These are phyloP conservation scores for Onychomys arenicola DNA, from an alignment of 2,797 vertebrate genomes.

Conservation along the genomic window DNA sequence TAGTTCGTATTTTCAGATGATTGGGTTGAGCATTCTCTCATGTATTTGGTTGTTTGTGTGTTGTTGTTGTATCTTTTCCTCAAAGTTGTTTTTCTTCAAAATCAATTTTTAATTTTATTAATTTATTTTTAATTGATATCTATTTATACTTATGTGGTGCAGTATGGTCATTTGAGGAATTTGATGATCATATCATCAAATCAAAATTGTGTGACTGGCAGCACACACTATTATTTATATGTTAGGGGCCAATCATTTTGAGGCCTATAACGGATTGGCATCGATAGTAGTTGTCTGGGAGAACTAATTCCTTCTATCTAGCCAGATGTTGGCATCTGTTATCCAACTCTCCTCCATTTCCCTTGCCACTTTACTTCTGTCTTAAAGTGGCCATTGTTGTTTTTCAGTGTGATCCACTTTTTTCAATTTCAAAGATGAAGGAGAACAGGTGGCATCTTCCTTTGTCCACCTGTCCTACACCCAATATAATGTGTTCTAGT, in stretches of 20 bases:
- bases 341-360: background rate
- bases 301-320: background rate
- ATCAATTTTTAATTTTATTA: background rate
- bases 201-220: background rate
- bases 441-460: background rate
- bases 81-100: background rate
- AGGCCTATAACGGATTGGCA: background rate
- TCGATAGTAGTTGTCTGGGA: background rate
- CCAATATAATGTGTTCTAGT: background rate
- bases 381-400: background rate
- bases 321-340: background rate
- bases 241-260: background rate
- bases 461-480: background rate
- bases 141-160: background rate
- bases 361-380: background rate
- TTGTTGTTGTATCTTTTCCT: background rate
- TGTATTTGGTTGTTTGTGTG: background rate
- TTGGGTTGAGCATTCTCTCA: constrained; percentile 4
- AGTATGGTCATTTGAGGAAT: background rate
- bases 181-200: background rate
- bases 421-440: background rate
- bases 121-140: background rate
- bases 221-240: background rate
- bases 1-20: constrained; percentile 36
- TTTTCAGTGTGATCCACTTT: background rate